Conservation (phyloP, 1,140 invertebrate species). For the Hylaeus anthracinus region DNA sequence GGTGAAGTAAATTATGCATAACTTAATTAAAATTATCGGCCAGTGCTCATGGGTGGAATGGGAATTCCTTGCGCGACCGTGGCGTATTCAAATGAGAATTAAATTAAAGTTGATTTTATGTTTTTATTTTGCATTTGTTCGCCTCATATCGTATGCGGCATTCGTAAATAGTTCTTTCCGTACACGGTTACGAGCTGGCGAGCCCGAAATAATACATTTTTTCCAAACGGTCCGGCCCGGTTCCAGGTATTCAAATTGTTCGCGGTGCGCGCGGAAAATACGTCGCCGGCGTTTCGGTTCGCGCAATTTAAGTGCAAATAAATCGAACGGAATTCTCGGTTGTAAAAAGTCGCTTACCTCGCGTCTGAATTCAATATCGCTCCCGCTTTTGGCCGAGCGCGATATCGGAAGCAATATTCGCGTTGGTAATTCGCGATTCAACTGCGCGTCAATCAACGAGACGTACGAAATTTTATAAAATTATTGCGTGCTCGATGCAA, state of each 20-base stretch:
- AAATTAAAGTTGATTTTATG: not conserved
- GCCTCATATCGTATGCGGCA: not conserved
- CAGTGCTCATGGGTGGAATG: not conserved
- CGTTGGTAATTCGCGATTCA: not conserved
- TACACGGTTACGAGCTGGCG: no score
- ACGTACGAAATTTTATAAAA: not conserved
- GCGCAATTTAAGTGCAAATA: not conserved
- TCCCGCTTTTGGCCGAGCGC: no score
- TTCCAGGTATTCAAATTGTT: constrained; percentile 10
- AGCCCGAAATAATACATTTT: not conserved
- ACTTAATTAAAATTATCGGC: constrained; percentile 33
- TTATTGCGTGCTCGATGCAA: not conserved
- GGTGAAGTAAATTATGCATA: constrained; percentile 16
- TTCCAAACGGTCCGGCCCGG: not conserved
- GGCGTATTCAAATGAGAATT: constrained; percentile 19
- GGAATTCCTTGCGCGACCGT: not conserved
- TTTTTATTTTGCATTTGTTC: constrained; percentile 24
- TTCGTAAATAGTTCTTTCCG: not conserved
- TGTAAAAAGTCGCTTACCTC: not conserved
- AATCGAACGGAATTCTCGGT: not conserved
- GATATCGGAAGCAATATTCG: not conserved
- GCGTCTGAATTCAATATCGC: no score
- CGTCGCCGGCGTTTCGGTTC: no score
- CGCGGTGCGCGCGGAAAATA: not conserved
- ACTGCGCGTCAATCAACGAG: not conserved